These are phyloP conservation scores for Pangasius krempfi DNA, from an alignment of 2,797 vertebrate species.

Conservation along the genomic window DNA sequence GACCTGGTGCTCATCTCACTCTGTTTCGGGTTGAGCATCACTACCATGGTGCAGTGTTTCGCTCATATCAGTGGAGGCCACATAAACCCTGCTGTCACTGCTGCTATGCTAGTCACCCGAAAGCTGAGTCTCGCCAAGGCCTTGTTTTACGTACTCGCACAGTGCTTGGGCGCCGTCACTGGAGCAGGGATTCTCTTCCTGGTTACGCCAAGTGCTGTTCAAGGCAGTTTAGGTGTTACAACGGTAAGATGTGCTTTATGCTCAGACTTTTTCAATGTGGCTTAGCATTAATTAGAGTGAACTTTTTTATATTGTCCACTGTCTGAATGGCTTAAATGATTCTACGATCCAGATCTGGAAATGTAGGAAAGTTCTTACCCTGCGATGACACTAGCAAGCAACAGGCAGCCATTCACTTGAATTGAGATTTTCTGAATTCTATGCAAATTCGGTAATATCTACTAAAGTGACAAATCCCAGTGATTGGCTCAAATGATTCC, in stretches of 20 bases:
- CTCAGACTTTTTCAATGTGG: background rate
- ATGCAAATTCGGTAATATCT: background rate
- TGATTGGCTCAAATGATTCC: background rate
- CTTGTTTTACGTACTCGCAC: conserved; percentile 87
- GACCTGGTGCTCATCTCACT: conserved; percentile 92
- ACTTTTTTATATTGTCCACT: background rate
- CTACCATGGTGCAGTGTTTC: conserved; percentile 94
- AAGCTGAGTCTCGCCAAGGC: conserved; percentile 93
- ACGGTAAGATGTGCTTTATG: conserved; percentile 71
- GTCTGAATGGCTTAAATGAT: background rate
- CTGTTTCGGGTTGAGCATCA: conserved; percentile 94
- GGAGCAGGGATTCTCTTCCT: conserved; percentile 88
- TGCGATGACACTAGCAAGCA: background rate
- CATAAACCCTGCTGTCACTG: conserved; percentile 92
- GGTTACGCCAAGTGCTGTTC: conserved; percentile 82
- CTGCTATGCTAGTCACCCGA: conserved; percentile 88
- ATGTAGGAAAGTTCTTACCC: background rate
- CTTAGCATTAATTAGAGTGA: background rate
- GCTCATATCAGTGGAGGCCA: conserved; percentile 94
- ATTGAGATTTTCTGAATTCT: background rate
- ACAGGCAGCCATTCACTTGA: background rate
- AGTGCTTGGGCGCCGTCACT: conserved; percentile 88
- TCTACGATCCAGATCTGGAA: background rate
- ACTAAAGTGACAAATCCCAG: background rate
- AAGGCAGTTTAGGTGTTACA: conserved; percentile 85